phyloP scores from a whole-genome alignment of 2,113 vertebrate genomes.

The Tichodroma muraria region DNA sequence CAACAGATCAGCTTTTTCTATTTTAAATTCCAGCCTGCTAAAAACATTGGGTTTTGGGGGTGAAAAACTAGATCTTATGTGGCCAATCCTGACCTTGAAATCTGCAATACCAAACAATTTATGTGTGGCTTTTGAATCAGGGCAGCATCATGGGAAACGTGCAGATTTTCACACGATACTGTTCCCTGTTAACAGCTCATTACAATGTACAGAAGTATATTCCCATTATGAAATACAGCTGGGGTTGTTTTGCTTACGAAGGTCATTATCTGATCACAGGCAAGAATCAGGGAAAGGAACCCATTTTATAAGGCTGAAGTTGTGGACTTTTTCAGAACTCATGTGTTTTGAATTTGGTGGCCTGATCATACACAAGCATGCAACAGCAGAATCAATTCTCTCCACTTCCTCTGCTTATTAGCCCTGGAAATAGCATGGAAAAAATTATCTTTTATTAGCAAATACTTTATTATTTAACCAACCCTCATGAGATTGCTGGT shows the following conservation, averaged over 20 bases:
- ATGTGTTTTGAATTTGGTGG: slow-evolving; percentile 47
- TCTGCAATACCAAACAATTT: neutral
- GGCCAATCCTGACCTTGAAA: neutral
- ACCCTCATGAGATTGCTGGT: neutral
- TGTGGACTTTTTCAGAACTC: slow-evolving; percentile 3
- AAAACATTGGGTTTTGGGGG: neutral
- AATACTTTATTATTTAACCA: slow-evolving; percentile 3
- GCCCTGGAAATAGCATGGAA: slow-evolving; percentile 28
- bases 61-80: neutral
- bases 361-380: slow-evolving; percentile 4
- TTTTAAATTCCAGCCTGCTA: slow-evolving; percentile 1
- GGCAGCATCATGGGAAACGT: slow-evolving; percentile 25
- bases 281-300: neutral
- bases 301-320: slow-evolving; percentile 6
- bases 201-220: slow-evolving; percentile 41
- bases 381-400: slow-evolving; percentile 37
- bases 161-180: slow-evolving; percentile 54
- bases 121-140: slow-evolving; percentile 22
- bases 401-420: slow-evolving; percentile 42
- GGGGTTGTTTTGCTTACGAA: slow-evolving; percentile 27
- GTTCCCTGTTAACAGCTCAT: slow-evolving; percentile 59
- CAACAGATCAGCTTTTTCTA: neutral
- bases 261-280: slow-evolving; percentile 57
- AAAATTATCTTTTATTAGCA: slow-evolving; percentile 35
- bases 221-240: slow-evolving; percentile 56